Base-by-base conservation (phyloP, 2,113 vertebrate species). In the Atractosteus spatula region DNA sequence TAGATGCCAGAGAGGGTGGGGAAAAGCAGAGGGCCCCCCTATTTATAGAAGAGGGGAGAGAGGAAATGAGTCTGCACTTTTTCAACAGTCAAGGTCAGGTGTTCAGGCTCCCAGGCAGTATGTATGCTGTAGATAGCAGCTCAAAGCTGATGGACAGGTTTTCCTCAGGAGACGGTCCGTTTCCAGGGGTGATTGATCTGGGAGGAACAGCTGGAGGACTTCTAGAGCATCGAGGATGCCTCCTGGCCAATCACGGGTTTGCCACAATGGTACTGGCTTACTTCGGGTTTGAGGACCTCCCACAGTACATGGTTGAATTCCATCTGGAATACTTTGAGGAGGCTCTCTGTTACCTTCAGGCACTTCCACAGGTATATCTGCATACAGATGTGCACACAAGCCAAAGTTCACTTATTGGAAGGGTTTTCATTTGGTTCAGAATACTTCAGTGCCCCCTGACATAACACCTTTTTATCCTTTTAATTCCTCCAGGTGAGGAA, bases 311-410 rank as follows among this genome's bases (percentile, higher is more conserved):
- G 14, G 0, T 0, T 0, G 59, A 76, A n/a, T 3, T 89, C 0
- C 78, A 90, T 62, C 11, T 91, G 69, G 79, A 81, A 3, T 91
- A 91, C 41, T 90, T 89, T 0, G 84, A 87, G 73, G 89, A 89
- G 76, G 89, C 88, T 0, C 59, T 71, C n/a, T 43, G 56, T 3
- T 71, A 63, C 45, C 45, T 71, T 8, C 57, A 71, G 29, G 61
- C 16, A 1, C 42, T 71, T 8, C 69, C 69, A 3, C 69, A 71
- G 59, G 69, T 71, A 13, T n/a, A 57, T 59, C 13, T 11, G 5
- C 68, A 17, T 16, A n/a, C 4, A 55, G n/a, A n/a, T n/a, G n/a
- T n/a, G n/a, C n/a, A n/a, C n/a, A n/a, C n/a, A n/a, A n/a, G n/a
- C n/a, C n/a, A 29, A 29, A 29, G 17, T n/a, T 29, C 17, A 29